Evolutionary conservation across 2,888 invertebrate genomes (phyloP), one percentile per base, ranked within the genome.

Genomic region (Atethmia centrago): DNA sequence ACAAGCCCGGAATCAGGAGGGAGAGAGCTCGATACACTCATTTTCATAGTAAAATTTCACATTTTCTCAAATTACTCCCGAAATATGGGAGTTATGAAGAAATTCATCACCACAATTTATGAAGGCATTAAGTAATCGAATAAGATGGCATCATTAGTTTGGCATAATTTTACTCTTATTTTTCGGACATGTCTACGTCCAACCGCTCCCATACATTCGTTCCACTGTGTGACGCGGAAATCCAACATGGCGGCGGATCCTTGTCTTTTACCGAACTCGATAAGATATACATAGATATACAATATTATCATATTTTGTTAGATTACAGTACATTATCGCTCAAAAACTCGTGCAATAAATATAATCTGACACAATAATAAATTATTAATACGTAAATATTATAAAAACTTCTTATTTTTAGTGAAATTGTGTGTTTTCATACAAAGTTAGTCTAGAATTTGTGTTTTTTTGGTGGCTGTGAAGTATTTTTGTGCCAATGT

Each of bases 261-360:
- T 80, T 83, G 80, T 85, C 74, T 78, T 76, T 80, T 71, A 72
- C 77, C 69, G 69, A 21, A 14, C 19, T 0, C 2, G 85, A 85
- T 85, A 67, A 85, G 85, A 85, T 85, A 75, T 9, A 16, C 36
- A 16, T 59, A n/a, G n/a, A n/a, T n/a, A 36, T 10, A 55, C 10
- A 64, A 31, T 49, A 68, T 59, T 70, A 80, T 80, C 73, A 25
- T 71, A 70, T 73, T 76, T 64, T 62, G 47, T 67, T 67, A 84
- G 76, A 84, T 84, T 58, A 75, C 42, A 1, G 36, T 61, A 68
- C 12, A 62, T 25, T 58, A 79, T 70, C 67, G 55, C 0, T 31
- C 10, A 51, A 71, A 68, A 68, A 80, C 49, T 75, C 53, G 68
- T 75, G 69, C 45, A 56, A 69, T n/a, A 81, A 66, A 53, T 58